These are phyloP conservation scores for Oenanthe melanoleuca DNA, from an alignment of 2,113 vertebrate genomes.

Conservation along the genomic window DNA sequence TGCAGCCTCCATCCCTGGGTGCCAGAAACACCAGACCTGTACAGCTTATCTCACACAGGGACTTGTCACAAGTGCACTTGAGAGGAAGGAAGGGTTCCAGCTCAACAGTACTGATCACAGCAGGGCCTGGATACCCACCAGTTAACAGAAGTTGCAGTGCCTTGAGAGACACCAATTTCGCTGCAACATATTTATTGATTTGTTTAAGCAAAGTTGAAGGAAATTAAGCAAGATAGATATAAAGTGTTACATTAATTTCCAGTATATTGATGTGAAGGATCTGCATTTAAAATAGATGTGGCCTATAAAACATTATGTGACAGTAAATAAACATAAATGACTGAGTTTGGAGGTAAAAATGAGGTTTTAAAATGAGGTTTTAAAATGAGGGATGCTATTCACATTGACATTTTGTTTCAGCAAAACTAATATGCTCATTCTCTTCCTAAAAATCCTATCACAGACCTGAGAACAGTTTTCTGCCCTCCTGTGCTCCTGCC, in stretches of 20 bases:
- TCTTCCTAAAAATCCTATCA: background rate
- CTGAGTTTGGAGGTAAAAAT: background rate
- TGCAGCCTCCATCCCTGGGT: background rate
- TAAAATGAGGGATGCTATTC: background rate
- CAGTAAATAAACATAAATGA: background rate
- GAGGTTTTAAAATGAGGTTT: background rate
- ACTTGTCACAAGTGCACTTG: background rate
- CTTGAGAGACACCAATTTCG: background rate
- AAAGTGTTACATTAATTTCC: background rate
- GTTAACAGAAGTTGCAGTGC: background rate
- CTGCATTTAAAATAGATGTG: background rate
- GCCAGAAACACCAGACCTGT: background rate
- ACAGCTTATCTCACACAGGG: background rate
- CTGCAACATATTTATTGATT: background rate
- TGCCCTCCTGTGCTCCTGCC: background rate
- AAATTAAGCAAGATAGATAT: background rate
- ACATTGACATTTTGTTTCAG: background rate
- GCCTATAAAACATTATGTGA: background rate
- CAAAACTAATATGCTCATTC: background rate
- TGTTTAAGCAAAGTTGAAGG: background rate
- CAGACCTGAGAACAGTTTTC: background rate
- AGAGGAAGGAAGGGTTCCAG: background rate
- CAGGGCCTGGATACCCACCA: background rate
- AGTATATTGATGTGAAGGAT: background rate
- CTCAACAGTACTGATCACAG: background rate